These are phyloP conservation scores for Philereme vetulata DNA, from an alignment of 2,888 invertebrate species.

Conservation along the genomic window DNA sequence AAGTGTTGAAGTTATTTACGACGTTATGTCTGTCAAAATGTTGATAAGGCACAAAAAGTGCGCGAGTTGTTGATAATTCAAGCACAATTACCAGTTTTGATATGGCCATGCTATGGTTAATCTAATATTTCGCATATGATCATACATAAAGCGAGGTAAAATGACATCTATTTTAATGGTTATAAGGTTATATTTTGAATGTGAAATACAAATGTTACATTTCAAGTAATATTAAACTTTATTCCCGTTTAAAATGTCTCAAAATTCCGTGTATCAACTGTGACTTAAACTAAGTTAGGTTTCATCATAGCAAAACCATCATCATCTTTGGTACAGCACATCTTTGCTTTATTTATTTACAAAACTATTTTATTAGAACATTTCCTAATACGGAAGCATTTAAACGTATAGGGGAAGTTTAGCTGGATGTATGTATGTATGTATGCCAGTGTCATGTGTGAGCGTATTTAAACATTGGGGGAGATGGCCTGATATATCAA, in stretches of 20 bases:
- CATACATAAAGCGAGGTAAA: neutral
- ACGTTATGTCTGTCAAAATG: slow-evolving; percentile 17
- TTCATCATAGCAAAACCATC: slow-evolving; percentile 1
- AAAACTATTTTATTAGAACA: slow-evolving; percentile 35
- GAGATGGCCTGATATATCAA: slow-evolving; percentile 20
- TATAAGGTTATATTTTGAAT: no score
- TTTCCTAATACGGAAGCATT: slow-evolving; percentile 67
- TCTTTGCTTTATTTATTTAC: slow-evolving; percentile 55
- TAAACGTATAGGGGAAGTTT: slow-evolving; percentile 62
- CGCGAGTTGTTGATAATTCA: slow-evolving; percentile 12
- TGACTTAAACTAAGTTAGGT: slow-evolving; percentile 3
- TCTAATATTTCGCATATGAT: neutral
- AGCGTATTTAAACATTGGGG: slow-evolving; percentile 13
- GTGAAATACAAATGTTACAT: no score
- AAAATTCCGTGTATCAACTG: neutral
- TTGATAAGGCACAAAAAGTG: slow-evolving; percentile 18
- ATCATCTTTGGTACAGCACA: slow-evolving; percentile 21
- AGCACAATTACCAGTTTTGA: slow-evolving; percentile 21
- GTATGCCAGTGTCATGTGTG: slow-evolving; percentile 29
- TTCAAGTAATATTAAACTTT: no score
- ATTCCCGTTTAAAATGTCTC: no score
- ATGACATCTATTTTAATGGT: slow-evolving; percentile 6
- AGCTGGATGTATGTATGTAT: slow-evolving; percentile 46
- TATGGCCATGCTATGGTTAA: slow-evolving; percentile 5
- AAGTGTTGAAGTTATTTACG: slow-evolving; percentile 2